phyloP scores from a whole-genome alignment of 2,113 vertebrate genomes.

The Nesogale talazaci region DNA sequence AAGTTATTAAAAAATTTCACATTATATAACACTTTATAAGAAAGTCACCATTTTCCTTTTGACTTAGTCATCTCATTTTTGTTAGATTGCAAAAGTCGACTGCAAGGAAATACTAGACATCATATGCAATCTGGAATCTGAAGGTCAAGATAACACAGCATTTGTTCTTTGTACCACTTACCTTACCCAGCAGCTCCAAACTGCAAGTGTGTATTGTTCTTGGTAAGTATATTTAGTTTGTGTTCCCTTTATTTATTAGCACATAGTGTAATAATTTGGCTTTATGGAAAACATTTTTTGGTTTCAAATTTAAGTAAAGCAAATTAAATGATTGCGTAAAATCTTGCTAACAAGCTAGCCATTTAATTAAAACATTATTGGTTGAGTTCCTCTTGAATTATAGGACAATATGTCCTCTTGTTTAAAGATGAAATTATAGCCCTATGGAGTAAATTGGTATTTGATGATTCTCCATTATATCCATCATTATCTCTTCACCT shows the following conservation, averaged over 20 bases:
- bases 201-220: constrained; percentile 94
- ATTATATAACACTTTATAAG: constrained; percentile 53
- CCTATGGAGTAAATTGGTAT: not conserved
- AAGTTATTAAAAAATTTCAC: constrained; percentile 45
- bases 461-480: constrained; percentile 35
- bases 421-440: constrained; percentile 27
- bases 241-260: constrained; percentile 58
- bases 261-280: constrained; percentile 29
- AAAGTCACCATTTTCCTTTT: constrained; percentile 68
- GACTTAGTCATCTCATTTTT: constrained; percentile 70
- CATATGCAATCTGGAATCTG: constrained; percentile 96
- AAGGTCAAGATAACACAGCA: constrained; percentile 96
- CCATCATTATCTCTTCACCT: constrained; percentile 8
- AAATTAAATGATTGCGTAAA: constrained; percentile 61
- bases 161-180: constrained; percentile 98
- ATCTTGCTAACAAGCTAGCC: constrained; percentile 45
- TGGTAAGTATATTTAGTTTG: constrained; percentile 89
- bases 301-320: constrained; percentile 47
- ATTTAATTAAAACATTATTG: constrained; percentile 30
- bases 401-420: not conserved
- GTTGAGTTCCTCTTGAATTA: not conserved
- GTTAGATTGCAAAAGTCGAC: constrained; percentile 96
- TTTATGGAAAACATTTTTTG: constrained; percentile 48
- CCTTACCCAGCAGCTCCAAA: constrained; percentile 97
- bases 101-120: constrained; percentile 97